A percentile compares a stretch with the other conserved stretches of the same genome.
Evolutionary conservation across 2,888 invertebrate genomes (phyloP).

Genomic region (Apodemia hepburni): DNA sequence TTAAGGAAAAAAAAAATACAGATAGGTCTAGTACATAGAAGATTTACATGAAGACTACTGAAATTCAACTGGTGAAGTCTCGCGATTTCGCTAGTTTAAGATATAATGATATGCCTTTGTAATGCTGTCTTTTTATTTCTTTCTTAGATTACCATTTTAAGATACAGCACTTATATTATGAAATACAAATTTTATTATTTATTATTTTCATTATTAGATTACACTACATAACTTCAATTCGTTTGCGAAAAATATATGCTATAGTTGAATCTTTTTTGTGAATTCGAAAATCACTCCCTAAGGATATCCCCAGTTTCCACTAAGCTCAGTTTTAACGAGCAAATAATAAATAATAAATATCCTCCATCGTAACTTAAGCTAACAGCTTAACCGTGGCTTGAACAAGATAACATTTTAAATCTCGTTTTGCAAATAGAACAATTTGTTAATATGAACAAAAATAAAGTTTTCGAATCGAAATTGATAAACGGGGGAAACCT

Average conservation of each 20-base stretch:
- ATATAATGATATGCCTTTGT: too few species aligned
- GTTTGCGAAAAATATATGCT: background rate
- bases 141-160: too few species aligned
- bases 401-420: conserved; percentile 1
- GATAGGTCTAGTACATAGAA: too few species aligned
- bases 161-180: too few species aligned
- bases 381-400: conserved; percentile 1
- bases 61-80: too few species aligned
- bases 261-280: background rate
- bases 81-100: too few species aligned
- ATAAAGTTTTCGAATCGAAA: conserved; percentile 32
- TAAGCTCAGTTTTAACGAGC: conserved; percentile 4
- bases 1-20: too few species aligned
- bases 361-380: background rate
- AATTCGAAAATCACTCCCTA: background rate
- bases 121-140: too few species aligned
- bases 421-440: conserved; percentile 2
- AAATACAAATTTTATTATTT: too few species aligned
- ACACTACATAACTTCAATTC: background rate
- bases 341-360: conserved; percentile 4
- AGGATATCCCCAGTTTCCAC: background rate
- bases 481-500: conserved; percentile 33
- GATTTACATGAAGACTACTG: too few species aligned
- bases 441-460: conserved; percentile 19
- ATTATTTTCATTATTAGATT: too few species aligned